Evolutionary conservation across 2,888 invertebrate genomes (phyloP).

Genomic region (Melinaea marsaeus): DNA sequence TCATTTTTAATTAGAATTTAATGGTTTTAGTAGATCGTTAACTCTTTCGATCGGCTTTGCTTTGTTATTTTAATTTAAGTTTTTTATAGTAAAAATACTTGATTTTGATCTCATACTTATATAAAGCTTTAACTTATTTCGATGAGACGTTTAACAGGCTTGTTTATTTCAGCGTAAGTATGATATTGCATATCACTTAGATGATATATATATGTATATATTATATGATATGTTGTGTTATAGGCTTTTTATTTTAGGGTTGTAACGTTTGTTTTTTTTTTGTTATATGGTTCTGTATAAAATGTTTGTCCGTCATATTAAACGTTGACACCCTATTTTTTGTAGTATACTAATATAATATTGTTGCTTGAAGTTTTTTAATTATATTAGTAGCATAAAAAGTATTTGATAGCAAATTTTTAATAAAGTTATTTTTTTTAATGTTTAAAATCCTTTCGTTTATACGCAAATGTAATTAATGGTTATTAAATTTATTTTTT

Average conservation of each 20-base stretch:
- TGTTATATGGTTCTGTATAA: conserved; percentile 6
- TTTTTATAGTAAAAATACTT: too few relatives aligned
- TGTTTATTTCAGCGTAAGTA: conserved; percentile 57
- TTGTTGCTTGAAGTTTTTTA: conserved; percentile 44
- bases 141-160: conserved; percentile 19
- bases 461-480: conserved; percentile 51
- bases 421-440: conserved; percentile 51
- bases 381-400: conserved; percentile 41
- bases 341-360: conserved; percentile 27
- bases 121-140: not conserved
- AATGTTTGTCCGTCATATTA: conserved; percentile 12
- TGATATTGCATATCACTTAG: conserved; percentile 76
- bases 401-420: conserved; percentile 58
- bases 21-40: conserved; percentile 25
- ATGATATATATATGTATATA: conserved; percentile 48
- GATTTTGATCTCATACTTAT: not conserved
- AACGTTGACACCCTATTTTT: conserved; percentile 22
- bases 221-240: conserved; percentile 32
- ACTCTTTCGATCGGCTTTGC: conserved; percentile 26
- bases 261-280: conserved; percentile 19
- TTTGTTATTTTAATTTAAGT: conserved; percentile 7
- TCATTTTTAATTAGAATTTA: conserved; percentile 40
- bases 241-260: conserved; percentile 23
- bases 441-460: conserved; percentile 42
- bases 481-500: conserved; percentile 49